Evolutionary conservation across 2,888 invertebrate species (phyloP), one percentile per base, ranked within the genome.

Genomic region (Panzeria rudis): DNA sequence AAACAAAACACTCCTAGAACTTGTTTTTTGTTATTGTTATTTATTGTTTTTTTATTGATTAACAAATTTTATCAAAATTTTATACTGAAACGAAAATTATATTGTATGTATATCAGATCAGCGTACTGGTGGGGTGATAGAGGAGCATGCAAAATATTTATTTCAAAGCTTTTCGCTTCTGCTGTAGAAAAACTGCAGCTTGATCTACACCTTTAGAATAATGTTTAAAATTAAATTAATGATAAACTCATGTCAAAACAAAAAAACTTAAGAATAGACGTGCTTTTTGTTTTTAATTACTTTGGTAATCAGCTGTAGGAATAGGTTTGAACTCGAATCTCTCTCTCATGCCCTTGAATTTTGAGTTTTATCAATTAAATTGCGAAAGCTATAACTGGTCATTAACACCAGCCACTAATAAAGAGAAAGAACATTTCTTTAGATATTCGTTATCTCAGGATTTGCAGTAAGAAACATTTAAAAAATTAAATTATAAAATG

Each of bases 241-340:
- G 62, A 52, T 41, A 64, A 76, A 75, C 29, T 56, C 17, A 44
- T 41, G 5, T 11, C 23, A 23, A 69, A 52, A 13, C 13, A 38
- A 62, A 41, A 29, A 29, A 54, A 41, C 15, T 15, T 35, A 25
- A 29, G 13, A 41, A 25, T 52, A 17, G 47, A 35, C 32, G 8
- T 64, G 64, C 17, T 52, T 47, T 76, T 56, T 44, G 6, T 41
- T 80, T 17, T 44, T 75, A 64, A 41, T 41, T 54, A 44, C 23
- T 20, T 62, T 38, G 68, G 23, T 81, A 73, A 81, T 75, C 81
- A 81, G 75, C 68, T 75, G 68, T 4, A 13, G 2, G 47, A 41
- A 41, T 54, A 56, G 11, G 44, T 15, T 35, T 17, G 15, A 66
- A 17, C 13, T 23, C 23, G 9, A 17, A 32, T 32, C 3, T 15